Evolutionary conservation across 2,797 vertebrate genomes (phyloP), one percentile per base, ranked within the genome.

Genomic region (Xenopus petersii): DNA sequence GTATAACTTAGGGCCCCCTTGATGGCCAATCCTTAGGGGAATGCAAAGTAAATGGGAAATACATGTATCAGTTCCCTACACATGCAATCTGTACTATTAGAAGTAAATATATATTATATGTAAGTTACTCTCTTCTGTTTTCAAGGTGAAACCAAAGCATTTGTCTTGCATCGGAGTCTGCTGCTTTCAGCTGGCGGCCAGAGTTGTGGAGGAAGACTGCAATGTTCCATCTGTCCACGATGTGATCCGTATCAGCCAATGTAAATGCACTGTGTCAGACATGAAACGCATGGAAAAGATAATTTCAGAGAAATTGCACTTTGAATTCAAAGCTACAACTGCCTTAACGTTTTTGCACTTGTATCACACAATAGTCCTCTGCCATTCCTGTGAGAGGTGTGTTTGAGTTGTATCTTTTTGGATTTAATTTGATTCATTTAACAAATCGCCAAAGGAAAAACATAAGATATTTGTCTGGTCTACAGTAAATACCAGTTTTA

Each of bases 331-430:
- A 91, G 94, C 96, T 86, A 86, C 98, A 91, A 99, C 97, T 81
- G 96, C 97, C 93, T 96, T 98, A 92, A 96, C 95, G 72, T 99
- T 98, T 85, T 93, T 99, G 91, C 95, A 95, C 90, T 86, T 98
- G 83, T 99, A 96, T 88, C 94, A 96, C 80, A 83, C 91, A 81
- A 94, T 98, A 60, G 75, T 92, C 68, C 88, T 93, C 69, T 92
- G 89, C 33, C 94, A 97, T 89, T 91, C 89, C 87, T 93, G 92
- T 71, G 91, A 94, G 87, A 91, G 95, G 97, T 77, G 12, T 26
- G 75, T 63, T 8, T 4, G 24, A 6, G 5, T 33, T 42, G 36
- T 42, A 6, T 42, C 8, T 42, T 42, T 9, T 42, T 42, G 6
- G 36, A 42, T 7, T 42, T 42, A 42, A 42, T 9, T 42, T 6